Evolutionary conservation across 1,140 invertebrate species (phyloP), one percentile per base, ranked within the genome.

Genomic region (Penaeus chinensis): DNA sequence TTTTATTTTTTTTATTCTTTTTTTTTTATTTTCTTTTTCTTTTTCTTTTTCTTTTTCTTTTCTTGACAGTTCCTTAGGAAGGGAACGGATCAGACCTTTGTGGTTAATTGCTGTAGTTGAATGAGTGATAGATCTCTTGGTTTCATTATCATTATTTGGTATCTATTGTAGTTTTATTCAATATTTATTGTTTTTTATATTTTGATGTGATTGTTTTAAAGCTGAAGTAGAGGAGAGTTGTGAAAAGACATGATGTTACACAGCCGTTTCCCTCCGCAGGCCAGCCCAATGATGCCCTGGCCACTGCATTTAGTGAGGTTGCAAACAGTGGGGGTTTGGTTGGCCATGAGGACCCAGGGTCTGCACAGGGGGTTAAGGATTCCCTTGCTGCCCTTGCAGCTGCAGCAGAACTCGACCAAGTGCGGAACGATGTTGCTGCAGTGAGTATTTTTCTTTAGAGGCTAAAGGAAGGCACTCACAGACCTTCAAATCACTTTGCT

Each of bases 401-500:
- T 61, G 88, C 88, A 27, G 88, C 88, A 54, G 88, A 89, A 69
- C 69, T 89, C 18, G 88, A 89, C 47, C 88, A 89, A 85, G 88
- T 89, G 22, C 78, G 88, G 20, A 89, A 78, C 76, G 83, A 89
- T 82, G 88, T 89, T 76, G 69, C 84, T 65, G 88, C 37, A 18
- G 84, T 85, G 60, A 89, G 83, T 85, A 24, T 32, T 79, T 63
- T 32, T 86, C 18, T 32, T 19, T 42, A 65, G 63, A 54, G 8
- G 22, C 77, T 47, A 74, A 27, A 74, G 7, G 37, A 42, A 2
- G 37, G 37, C 37, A 42, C 37, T 74, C 27, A 74, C 2, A n/a
- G n/a, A 74, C 5, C n/a, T 74, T n/a, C 0, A 54, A 54, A 16
- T 10, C 22, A 42, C 69, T 20, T 74, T 74, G 27, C 37, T 22